These are phyloP conservation scores for Euura lappo DNA, from an alignment of 1,140 invertebrate species.

Conservation along the genomic window DNA sequence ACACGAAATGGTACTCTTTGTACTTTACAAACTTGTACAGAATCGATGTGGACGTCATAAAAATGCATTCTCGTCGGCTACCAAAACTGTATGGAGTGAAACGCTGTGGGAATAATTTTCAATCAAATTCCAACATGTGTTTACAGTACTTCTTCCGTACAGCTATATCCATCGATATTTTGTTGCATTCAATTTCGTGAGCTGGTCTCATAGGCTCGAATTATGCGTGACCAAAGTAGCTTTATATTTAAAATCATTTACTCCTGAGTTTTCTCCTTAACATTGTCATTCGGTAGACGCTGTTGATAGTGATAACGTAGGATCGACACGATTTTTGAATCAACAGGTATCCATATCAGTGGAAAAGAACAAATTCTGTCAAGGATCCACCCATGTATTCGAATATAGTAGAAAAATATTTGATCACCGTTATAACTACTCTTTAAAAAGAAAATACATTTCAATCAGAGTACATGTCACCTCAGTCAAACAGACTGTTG, in stretches of 20 bases:
- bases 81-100: no score
- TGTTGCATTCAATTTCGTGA: not conserved
- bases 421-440: no score
- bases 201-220: not conserved
- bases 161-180: not conserved
- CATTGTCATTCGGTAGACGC: not conserved
- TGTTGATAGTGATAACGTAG: not conserved
- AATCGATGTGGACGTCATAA: no score
- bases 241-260: not conserved
- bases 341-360: not conserved
- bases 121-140: no score
- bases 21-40: no score
- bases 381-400: no score
- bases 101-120: no score
- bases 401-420: no score
- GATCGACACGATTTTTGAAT: not conserved
- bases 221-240: slow-evolving; percentile 2
- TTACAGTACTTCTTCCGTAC: no score
- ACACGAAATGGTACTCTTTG: no score
- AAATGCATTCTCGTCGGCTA: no score
- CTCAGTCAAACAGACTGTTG: not conserved
- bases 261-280: slow-evolving; percentile 1
- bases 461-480: not conserved
- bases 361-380: no score
- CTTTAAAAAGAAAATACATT: not conserved